phyloP scores from a whole-genome alignment of 2,888 invertebrate genomes.

The Cephus runcator region DNA sequence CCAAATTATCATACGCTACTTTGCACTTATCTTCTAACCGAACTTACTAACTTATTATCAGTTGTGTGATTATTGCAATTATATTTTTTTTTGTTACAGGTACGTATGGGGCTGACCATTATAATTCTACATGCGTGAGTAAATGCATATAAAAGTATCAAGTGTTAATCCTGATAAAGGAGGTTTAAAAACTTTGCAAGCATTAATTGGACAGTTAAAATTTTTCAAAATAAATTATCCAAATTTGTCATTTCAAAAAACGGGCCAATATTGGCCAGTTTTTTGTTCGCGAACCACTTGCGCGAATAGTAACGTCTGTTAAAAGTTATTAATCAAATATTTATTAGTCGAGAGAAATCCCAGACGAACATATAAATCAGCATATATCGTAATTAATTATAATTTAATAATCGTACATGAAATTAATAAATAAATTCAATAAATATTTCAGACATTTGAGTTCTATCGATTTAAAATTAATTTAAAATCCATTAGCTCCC shows the following conservation, averaged over 20 bases:
- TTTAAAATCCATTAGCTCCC: background rate
- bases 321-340: background rate
- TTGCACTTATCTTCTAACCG: background rate
- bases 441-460: background rate
- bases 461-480: background rate
- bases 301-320: background rate
- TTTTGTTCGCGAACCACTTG: background rate
- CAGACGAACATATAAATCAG: background rate
- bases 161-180: background rate
- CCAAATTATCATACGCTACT: background rate
- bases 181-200: background rate
- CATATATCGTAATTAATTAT: background rate
- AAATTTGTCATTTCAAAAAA: background rate
- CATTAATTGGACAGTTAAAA: background rate
- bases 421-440: background rate
- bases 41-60: background rate
- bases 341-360: background rate
- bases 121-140: background rate
- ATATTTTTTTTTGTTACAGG: background rate
- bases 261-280: background rate
- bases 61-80: background rate
- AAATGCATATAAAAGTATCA: background rate
- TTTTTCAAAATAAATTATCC: background rate
- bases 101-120: background rate
- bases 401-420: background rate